A percentile compares a stretch with the other conserved stretches of the same genome.
Evolutionary conservation across 1,140 invertebrate species (phyloP).

Genomic region (Drosophila teissieri): DNA sequence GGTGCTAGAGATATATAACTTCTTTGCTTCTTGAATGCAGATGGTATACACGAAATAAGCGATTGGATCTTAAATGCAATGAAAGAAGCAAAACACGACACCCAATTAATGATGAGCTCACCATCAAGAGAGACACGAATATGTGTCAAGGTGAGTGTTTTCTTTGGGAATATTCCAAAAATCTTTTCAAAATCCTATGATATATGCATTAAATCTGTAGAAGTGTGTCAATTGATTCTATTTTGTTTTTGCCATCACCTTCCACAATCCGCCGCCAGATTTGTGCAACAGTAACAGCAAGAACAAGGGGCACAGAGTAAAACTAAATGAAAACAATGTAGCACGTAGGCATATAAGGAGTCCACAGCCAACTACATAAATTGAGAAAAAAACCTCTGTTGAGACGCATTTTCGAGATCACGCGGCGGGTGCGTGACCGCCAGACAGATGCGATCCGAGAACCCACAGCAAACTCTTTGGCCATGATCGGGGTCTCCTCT

Average conservation of each 20-base stretch:
- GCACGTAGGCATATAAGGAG: constrained; percentile 13
- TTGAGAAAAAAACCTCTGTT: constrained; percentile 6
- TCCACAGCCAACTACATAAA: constrained; percentile 22
- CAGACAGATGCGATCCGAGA: constrained; percentile 21
- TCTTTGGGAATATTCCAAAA: not conserved
- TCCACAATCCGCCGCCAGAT: not conserved
- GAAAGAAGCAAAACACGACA: not conserved
- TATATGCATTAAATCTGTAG: not conserved
- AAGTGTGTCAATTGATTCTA: constrained; percentile 4
- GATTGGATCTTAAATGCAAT: not conserved
- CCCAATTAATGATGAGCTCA: not conserved
- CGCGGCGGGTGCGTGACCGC: constrained; percentile 40
- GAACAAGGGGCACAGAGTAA: constrained; percentile 2
- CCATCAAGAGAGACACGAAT: not conserved
- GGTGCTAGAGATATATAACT: no score
- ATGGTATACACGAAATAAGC: not conserved
- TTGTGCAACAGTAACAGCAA: not conserved
- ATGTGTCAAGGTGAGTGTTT: constrained; percentile 2
- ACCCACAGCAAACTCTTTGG: constrained; percentile 10
- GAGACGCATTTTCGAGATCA: constrained; percentile 48
- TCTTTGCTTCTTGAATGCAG: not conserved
- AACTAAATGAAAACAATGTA: constrained; percentile 21
- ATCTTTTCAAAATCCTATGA: not conserved
- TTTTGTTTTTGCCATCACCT: not conserved
- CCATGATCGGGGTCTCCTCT: constrained; percentile 33